A percentile compares a stretch with the other conserved stretches of the same genome.
phyloP scores from a whole-genome alignment of 2,888 invertebrate species.

The Noctuana brunneofusca region DNA sequence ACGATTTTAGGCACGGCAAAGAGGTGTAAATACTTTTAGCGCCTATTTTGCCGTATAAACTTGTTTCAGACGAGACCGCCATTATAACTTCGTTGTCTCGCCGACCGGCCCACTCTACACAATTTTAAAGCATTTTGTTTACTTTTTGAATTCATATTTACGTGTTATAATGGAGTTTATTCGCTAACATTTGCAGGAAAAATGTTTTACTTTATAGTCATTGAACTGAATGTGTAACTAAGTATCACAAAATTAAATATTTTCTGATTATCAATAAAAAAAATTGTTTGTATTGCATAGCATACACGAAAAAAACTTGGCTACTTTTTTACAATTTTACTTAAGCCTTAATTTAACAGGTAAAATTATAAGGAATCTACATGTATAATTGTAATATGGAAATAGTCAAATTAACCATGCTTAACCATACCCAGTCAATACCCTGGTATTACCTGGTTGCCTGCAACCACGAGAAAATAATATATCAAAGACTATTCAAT shows the following conservation, averaged over 20 bases:
- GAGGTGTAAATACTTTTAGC: conserved; percentile 46
- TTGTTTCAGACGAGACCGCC: conserved; percentile 42
- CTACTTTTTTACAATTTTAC: no score
- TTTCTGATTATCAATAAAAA: no score
- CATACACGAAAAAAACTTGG: no score
- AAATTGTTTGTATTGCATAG: no score
- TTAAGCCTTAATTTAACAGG: no score
- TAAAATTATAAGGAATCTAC: no score
- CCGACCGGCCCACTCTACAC: conserved; percentile 37
- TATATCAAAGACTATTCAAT: conserved; percentile 40
- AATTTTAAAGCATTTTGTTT: conserved; percentile 32
- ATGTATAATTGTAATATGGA: no score
- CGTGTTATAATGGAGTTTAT: conserved; percentile 30
- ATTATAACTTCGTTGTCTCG: conserved; percentile 51
- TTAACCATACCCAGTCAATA: no score
- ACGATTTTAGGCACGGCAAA: conserved; percentile 40
- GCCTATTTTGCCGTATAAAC: conserved; percentile 49
- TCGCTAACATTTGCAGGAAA: no score
- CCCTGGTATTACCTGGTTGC: no score
- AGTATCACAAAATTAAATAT: no score
- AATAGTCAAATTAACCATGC: not conserved
- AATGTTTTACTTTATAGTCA: not conserved
- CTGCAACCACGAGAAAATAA: conserved; percentile 48
- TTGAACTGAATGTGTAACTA: not conserved
- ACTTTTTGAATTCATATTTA: not conserved